A percentile compares a stretch with the other conserved stretches of the same genome.
Conservation (phyloP, 2,113 vertebrate genomes). For the Rafetus swinhoei region DNA sequence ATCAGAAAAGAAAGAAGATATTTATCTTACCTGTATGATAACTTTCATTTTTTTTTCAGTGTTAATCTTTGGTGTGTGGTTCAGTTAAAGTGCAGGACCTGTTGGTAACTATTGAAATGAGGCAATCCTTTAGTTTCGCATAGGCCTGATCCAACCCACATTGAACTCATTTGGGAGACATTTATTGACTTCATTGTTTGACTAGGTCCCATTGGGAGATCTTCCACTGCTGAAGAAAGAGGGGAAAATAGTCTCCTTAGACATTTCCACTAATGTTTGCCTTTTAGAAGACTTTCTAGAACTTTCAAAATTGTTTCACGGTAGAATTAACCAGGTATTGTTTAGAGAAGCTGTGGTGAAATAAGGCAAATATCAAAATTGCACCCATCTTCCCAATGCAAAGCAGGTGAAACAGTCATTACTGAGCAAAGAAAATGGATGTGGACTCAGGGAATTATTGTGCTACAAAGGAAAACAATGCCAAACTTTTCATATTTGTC, state of each 20-base stretch:
- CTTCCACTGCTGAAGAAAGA: background rate
- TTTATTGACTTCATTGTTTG: background rate
- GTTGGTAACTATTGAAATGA: background rate
- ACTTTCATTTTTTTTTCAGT: background rate
- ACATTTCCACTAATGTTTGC: background rate
- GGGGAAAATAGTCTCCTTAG: background rate
- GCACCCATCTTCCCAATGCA: background rate
- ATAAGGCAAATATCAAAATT: background rate
- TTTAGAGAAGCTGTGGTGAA: background rate
- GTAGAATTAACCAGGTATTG: background rate
- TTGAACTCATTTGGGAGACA: background rate
- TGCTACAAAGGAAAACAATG: background rate
- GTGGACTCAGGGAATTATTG: background rate
- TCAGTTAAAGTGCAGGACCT: background rate
- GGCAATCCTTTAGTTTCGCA: background rate
- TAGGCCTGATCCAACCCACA: background rate
- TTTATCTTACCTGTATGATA: background rate
- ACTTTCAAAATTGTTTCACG: background rate
- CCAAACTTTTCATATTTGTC: background rate
- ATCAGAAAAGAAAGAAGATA: slow-evolving; percentile 10
- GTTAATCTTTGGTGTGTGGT: background rate
- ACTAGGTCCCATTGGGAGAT: background rate
- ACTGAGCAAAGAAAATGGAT: background rate
- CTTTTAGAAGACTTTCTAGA: background rate
- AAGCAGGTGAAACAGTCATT: background rate